Evolutionary conservation across 2,888 invertebrate genomes (phyloP), one percentile per base, ranked within the genome.

Genomic region (Exocentrus adspersus): DNA sequence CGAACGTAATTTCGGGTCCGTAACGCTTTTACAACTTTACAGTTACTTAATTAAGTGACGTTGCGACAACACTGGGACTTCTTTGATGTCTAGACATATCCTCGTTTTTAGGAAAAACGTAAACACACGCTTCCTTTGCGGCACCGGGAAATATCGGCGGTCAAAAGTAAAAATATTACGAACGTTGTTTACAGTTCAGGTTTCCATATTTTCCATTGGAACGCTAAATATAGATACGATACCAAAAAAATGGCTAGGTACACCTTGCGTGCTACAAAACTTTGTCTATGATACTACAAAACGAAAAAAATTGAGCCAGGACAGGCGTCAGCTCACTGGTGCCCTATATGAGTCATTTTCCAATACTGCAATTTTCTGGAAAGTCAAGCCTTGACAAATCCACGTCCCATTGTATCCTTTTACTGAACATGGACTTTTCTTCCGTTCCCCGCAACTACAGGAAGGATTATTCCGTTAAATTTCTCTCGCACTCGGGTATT

Each of bases 51-150:
- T 59, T 43, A 21, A 59, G 59, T 48, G 41, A 16, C 21, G 48
- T 42, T 59, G 51, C 32, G 42, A 45, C 51, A 59, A 51, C 43
- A 51, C 51, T 30, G 51, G 28, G n/a, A n/a, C 32, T 17, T 10
- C 51, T 51, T 51, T 59, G 59, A 59, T 51, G 59, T 59, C 51
- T 51, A 28, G 30, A n/a, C 43, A 30, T 28, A 19, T 51, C 28
- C 42, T 19, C 37, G 12, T 59, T 59, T 51, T 51, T 51, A 32
- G 51, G 19, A 17, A 51, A 51, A n/a, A 32, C 14, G 6, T 37
- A 51, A 51, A 51, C 32, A 51, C n/a, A 19, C 9, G 19, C 51
- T 32, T 32, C 48, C 48, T 48, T 14, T 48, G 12, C 14, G 37
- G 1, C 37, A 12, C n/a, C 12, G 37, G 14, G 37, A 37, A n/a